Evolutionary conservation across 1,140 invertebrate genomes (phyloP), one percentile per base, ranked within the genome.

Genomic region (Xylocopa sonorina): DNA sequence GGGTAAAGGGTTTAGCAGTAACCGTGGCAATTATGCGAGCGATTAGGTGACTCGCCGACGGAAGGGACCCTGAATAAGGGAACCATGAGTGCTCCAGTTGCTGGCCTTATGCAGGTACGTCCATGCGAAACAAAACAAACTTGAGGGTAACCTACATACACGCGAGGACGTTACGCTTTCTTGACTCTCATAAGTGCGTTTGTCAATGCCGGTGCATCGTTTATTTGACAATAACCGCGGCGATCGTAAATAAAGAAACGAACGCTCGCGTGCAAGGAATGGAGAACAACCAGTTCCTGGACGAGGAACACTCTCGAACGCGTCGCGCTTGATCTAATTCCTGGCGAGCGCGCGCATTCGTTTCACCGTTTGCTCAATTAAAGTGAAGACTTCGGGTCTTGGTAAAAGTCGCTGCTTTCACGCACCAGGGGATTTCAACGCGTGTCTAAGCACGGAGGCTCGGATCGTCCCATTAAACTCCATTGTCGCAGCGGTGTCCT

Each of bases 311-410:
- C 21, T 21, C 9, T 64, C 14, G 34, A 4, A 14, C 21, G 14
- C 67, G 50, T 79, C 63, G 64, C 67, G 43, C 43, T 80, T 53
- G 81, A 84, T 84, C 82, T 53, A 80, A 83, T 84, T 84, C 80
- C 51, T 29, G 57, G 34, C 24, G 21, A 10, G 50, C 34, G 32
- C 34, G 27, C 51, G 16, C n/a, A 29, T 73, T 53, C 9, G 3
- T 46, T 21, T 43, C 46, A 27, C 12, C n/a, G 18, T 63, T n/a
- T 27, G 34, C 16, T 43, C 51, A 43, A 71, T 41, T 71, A 55
- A 16, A 41, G 51, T 21, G 18, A 69, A 55, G n/a, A 58, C 12
- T 57, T 71, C 18, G 64, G 34, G 41, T 41, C 9, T n/a, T 21
- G 57, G 43, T 63, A 63, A 78, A 72, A 71, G 43, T 71, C 16